These are phyloP conservation scores for Habrosyne pyritoides DNA, from an alignment of 2,888 invertebrate species.

Conservation along the genomic window DNA sequence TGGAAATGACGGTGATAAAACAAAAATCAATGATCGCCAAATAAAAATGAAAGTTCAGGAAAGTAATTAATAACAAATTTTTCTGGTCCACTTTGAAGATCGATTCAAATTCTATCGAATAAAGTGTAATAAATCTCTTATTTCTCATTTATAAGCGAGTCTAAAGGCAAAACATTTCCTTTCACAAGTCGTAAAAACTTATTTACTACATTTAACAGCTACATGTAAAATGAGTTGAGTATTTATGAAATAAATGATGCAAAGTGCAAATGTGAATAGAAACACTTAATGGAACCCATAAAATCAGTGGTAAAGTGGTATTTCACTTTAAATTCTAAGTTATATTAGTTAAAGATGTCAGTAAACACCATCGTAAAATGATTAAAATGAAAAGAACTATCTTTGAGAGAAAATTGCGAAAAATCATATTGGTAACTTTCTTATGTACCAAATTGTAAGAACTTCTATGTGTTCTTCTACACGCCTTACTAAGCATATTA, in stretches of 20 bases:
- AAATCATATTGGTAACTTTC: no score
- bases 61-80: slow-evolving; percentile 1
- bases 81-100: slow-evolving; percentile 3
- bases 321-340: neutral
- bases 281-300: slow-evolving; percentile 2
- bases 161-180: neutral
- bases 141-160: neutral
- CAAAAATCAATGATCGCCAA: neutral
- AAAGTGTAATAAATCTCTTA: neutral
- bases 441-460: neutral
- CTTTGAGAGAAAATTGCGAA: neutral
- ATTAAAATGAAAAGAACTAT: no score
- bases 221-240: neutral
- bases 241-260: neutral
- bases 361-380: neutral
- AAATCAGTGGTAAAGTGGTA: neutral
- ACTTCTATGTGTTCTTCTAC: no score
- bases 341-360: neutral
- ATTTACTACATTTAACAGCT: neutral
- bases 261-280: slow-evolving; percentile 4
- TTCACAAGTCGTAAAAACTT: slow-evolving; percentile 1
- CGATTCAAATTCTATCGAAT: neutral
- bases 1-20: neutral
- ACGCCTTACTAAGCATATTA: no score
- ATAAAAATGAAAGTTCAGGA: slow-evolving; percentile 2